Percentiles rank a stretch among this genome's conserved stretches.
phyloP scores from a whole-genome alignment of 2,888 invertebrate species.

The Coecobrya sp. region DNA sequence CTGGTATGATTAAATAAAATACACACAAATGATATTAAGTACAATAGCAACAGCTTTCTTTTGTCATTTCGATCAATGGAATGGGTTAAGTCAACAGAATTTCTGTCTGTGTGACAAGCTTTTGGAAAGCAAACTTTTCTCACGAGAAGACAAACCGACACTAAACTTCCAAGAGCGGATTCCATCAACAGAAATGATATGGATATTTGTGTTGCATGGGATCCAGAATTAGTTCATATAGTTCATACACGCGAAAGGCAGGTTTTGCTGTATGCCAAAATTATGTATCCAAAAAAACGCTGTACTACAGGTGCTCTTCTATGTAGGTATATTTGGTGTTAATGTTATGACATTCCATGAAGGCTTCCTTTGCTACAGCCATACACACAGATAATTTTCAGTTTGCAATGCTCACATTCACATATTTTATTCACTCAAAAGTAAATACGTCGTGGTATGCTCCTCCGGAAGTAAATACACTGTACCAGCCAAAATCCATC shows the following conservation, averaged over 20 bases:
- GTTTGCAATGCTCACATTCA: no score
- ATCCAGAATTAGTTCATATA: conserved; percentile 4
- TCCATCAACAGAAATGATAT: background rate
- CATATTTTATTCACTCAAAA: no score
- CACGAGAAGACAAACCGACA: background rate
- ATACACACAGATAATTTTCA: no score
- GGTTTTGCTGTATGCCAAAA: background rate
- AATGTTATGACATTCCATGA: background rate
- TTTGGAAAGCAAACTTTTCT: conserved; percentile 4
- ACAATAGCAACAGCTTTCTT: background rate
- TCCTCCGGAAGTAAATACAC: no score
- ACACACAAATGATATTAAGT: background rate
- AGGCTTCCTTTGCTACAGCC: background rate
- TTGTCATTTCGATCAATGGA: background rate
- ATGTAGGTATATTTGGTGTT: no score
- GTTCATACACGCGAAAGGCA: background rate
- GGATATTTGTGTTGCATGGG: background rate
- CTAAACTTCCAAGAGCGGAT: conserved; percentile 16
- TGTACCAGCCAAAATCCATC: no score
- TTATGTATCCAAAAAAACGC: background rate
- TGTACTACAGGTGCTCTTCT: conserved; percentile 3
- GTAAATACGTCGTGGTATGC: no score
- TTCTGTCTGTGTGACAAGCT: background rate
- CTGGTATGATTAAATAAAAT: background rate
- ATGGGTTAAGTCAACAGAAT: background rate